Evolutionary conservation across 2,113 vertebrate species (phyloP).

Genomic region (Ictalurus punctatus): DNA sequence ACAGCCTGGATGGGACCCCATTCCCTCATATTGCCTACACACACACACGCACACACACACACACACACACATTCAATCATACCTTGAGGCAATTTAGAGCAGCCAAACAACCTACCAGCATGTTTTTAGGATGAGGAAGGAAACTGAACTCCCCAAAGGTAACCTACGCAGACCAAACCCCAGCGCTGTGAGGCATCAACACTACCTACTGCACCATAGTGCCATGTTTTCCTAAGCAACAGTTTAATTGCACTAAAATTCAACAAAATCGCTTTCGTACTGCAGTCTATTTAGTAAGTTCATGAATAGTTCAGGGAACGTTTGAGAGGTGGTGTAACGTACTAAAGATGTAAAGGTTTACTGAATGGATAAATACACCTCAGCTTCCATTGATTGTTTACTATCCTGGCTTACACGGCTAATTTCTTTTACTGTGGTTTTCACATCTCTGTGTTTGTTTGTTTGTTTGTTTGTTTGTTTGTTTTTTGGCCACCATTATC

Average conservation of each 20-base stretch:
- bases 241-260: not conserved
- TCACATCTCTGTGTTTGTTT: not conserved
- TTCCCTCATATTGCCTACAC: not conserved
- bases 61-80: not conserved
- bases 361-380: too few relatives aligned
- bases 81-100: not conserved
- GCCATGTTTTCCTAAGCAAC: not conserved
- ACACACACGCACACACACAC: not conserved
- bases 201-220: not conserved
- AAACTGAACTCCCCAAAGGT: not conserved
- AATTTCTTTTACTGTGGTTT: not conserved
- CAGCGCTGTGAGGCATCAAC: not conserved
- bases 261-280: too few relatives aligned
- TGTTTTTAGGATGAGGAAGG: not conserved
- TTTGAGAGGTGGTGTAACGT: not conserved
- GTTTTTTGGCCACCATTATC: not conserved
- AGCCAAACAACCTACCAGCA: not conserved
- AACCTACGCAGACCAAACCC: not conserved
- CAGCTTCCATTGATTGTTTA: not conserved
- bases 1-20: not conserved
- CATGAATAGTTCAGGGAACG: too few relatives aligned
- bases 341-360: not conserved
- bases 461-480: not conserved
- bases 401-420: not conserved
- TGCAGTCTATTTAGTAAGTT: too few relatives aligned